A percentile compares a stretch with the other conserved stretches of the same genome.
These are phyloP conservation scores for Anhinga rufa DNA, from an alignment of 2,113 vertebrate species.

Conservation along the genomic window DNA sequence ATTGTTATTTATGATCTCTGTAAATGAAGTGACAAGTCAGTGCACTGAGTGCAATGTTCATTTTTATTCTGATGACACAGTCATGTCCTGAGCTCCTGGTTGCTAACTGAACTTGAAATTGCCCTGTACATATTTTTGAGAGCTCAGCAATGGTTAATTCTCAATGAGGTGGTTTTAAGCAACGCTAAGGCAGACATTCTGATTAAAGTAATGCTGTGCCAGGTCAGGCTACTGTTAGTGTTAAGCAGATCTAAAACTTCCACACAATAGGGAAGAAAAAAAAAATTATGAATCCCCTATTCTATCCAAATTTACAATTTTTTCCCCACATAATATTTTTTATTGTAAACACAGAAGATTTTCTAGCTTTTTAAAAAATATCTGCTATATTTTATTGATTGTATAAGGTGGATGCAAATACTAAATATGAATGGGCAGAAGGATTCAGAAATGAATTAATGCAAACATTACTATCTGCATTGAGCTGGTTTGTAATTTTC, in stretches of 20 bases:
- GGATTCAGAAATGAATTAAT: neutral
- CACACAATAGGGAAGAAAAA: neutral
- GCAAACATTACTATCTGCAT: neutral
- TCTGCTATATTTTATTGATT: neutral
- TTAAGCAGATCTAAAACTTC: neutral
- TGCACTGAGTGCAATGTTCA: conserved; percentile 19
- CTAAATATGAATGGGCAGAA: neutral
- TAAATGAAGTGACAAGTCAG: conserved; percentile 71
- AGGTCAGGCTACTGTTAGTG: neutral
- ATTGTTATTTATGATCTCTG: conserved; percentile 74
- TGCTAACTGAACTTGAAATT: conserved; percentile 20
- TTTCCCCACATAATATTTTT: neutral
- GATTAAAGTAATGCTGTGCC: neutral
- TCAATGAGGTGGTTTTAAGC: neutral
- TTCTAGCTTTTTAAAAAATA: neutral
- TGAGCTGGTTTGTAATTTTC: neutral
- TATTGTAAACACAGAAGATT: neutral
- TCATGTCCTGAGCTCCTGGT: neutral
- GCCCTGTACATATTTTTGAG: neutral
- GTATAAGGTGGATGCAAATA: neutral
- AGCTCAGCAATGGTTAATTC: conserved; percentile 21
- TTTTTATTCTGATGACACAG: conserved; percentile 62
- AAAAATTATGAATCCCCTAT: neutral
- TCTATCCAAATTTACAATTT: neutral
- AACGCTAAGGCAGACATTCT: neutral